These are phyloP conservation scores for Poeciliopsis prolifica DNA, from an alignment of 2,113 vertebrate genomes.

Conservation along the genomic window DNA sequence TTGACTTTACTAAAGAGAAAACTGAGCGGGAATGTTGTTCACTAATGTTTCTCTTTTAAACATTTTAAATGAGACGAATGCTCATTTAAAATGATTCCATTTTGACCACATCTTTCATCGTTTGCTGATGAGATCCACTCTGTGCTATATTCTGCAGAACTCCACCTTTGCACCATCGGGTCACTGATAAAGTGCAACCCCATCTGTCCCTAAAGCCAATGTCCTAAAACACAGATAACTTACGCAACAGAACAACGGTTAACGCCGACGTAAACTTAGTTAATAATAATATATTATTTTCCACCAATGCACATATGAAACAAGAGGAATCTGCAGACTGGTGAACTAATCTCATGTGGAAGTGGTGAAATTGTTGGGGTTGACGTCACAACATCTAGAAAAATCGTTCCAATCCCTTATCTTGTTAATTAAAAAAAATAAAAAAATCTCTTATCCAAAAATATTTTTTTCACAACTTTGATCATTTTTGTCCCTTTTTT, in stretches of 20 bases:
- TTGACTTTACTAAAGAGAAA: no score
- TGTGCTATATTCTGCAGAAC: not conserved
- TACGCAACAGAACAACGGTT: slow-evolving; percentile 7
- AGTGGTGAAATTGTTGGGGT: slow-evolving; percentile 22
- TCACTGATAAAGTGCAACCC: slow-evolving; percentile 50
- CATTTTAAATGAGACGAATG: no score
- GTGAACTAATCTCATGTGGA: not conserved
- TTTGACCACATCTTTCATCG: not conserved
- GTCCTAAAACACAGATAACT: slow-evolving; percentile 16
- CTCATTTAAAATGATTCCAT: not conserved
- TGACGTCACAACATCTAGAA: slow-evolving; percentile 50
- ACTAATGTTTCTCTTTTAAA: not conserved
- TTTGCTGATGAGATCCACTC: not conserved
- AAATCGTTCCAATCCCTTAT: slow-evolving; percentile 39
- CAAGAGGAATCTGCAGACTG: slow-evolving; percentile 40
- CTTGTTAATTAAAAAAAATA: slow-evolving; percentile 22
- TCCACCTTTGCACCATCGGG: slow-evolving; percentile 19
- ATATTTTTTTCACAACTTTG: slow-evolving; percentile 59
- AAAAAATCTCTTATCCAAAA: slow-evolving; percentile 57
- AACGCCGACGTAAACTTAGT: slow-evolving; percentile 12
- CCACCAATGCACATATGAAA: slow-evolving; percentile 4
- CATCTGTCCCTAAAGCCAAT: slow-evolving; percentile 17
- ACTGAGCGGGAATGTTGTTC: no score
- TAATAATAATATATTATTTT: slow-evolving; percentile 1
- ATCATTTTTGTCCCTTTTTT: slow-evolving; percentile 47